Evolutionary conservation across 2,113 vertebrate genomes (phyloP).

Genomic region (Hemicordylus capensis): DNA sequence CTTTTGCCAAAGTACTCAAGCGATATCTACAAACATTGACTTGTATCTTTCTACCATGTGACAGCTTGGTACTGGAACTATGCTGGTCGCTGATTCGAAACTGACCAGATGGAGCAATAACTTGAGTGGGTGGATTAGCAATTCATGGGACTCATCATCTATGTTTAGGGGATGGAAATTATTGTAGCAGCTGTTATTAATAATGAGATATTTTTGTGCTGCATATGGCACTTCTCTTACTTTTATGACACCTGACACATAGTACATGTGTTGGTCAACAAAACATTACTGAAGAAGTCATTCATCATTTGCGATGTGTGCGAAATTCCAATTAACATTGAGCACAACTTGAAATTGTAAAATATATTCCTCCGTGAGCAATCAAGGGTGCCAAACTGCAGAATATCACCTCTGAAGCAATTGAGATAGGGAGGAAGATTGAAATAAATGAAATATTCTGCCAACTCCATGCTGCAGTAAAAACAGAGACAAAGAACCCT

Average conservation of each 20-base stretch:
- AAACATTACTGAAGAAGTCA: not conserved
- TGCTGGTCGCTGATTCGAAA: constrained; percentile 16
- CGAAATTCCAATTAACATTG: not conserved
- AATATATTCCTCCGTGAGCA: not conserved
- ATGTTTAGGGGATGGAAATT: not conserved
- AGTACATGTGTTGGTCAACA: constrained; percentile 23
- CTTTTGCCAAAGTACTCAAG: constrained; percentile 8
- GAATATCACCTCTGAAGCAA: rapidly evolving
- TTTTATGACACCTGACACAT: constrained; percentile 45
- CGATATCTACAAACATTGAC: constrained; percentile 41
- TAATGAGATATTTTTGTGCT: constrained; percentile 40
- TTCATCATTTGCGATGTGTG: rapidly evolving
- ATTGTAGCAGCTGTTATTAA: constrained; percentile 44
- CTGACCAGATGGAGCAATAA: constrained; percentile 43
- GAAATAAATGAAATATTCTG: rapidly evolving
- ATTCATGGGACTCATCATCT: constrained; percentile 44
- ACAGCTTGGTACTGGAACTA: constrained; percentile 33
- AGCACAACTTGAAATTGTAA: not conserved
- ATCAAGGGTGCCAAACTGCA: rapidly evolving
- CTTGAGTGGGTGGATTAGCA: constrained; percentile 27
- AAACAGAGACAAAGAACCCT: not conserved
- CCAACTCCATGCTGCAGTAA: not conserved
- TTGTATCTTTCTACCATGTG: constrained; percentile 30
- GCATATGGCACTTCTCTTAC: constrained; percentile 13
- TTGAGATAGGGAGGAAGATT: not conserved